Evolutionary conservation across 2,113 vertebrate species (phyloP).

Genomic region (Megalops atlanticus): DNA sequence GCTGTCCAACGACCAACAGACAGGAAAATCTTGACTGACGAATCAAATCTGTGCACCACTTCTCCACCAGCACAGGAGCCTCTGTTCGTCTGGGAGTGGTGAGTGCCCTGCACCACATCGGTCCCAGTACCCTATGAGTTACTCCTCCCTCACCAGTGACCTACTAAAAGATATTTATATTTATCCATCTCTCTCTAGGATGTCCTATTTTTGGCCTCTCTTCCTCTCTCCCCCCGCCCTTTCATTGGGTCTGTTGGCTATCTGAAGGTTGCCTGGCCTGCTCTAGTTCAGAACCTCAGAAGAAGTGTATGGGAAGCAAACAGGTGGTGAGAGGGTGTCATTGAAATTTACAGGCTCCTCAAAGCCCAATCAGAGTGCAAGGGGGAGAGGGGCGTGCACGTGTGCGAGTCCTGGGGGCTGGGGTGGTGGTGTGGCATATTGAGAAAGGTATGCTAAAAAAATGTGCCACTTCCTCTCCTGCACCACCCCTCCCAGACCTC

Average conservation of each 20-base stretch:
- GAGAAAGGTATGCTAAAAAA: constrained; percentile 17
- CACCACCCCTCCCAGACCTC: too few relatives aligned
- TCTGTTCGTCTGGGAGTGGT: not conserved
- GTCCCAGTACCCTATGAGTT: constrained; percentile 30
- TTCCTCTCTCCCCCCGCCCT: not conserved
- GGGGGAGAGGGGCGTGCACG: constrained; percentile 5
- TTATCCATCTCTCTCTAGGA: constrained; percentile 39
- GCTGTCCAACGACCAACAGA: too few relatives aligned
- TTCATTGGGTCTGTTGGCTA: constrained; percentile 13
- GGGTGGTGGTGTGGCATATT: not conserved
- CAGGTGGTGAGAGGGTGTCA: constrained; percentile 1
- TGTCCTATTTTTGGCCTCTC: constrained; percentile 36
- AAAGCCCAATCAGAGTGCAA: too few relatives aligned
- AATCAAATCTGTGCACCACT: not conserved
- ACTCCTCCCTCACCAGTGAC: constrained; percentile 36
- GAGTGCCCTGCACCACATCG: not conserved
- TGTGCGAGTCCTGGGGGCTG: constrained; percentile 4
- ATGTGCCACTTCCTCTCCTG: not conserved
- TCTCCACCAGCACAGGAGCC: not conserved
- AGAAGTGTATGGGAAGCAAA: constrained; percentile 32
- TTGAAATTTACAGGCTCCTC: not conserved
- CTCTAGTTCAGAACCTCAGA: constrained; percentile 37
- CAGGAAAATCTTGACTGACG: too few relatives aligned
- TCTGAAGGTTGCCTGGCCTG: constrained; percentile 43
- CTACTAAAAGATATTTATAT: constrained; percentile 47